Percentiles rank a stretch among this genome's conserved stretches.
phyloP scores from a whole-genome alignment of 2,888 invertebrate genomes.

The Melieria omissa region DNA sequence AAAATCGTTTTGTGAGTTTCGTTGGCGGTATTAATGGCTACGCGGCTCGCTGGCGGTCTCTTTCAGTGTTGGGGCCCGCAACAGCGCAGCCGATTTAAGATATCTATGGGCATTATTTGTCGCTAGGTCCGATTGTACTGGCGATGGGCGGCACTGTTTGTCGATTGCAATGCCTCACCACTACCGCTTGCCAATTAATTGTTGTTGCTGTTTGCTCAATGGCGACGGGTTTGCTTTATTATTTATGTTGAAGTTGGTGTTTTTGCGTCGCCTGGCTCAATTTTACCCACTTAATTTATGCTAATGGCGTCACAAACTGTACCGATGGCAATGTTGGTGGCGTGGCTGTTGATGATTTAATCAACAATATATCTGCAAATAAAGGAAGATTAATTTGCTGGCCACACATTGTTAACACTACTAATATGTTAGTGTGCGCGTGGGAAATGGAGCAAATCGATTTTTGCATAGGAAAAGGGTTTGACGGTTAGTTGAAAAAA shows the following conservation, averaged over 20 bases:
- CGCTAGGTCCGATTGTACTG: background rate
- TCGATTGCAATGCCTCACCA: background rate
- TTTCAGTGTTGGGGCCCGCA: background rate
- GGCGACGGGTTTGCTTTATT: background rate
- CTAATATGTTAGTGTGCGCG: too few species aligned
- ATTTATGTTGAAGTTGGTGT: background rate
- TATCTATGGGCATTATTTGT: background rate
- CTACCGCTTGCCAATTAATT: background rate
- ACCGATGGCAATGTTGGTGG: background rate
- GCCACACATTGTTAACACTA: too few species aligned
- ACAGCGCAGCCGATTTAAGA: background rate
- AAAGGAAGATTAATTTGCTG: background rate
- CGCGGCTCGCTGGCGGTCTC: background rate
- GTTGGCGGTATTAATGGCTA: background rate
- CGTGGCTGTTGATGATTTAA: background rate
- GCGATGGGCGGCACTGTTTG: background rate
- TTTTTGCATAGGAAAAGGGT: too few species aligned
- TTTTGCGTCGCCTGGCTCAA: background rate
- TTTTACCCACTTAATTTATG: background rate
- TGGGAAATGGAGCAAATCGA: too few species aligned
- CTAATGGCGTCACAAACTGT: background rate
- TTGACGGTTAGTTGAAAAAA: too few species aligned
- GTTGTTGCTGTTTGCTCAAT: background rate
- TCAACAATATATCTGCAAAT: background rate
- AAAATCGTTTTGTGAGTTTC: constrained; percentile 1